Base-by-base conservation (phyloP, 2,113 vertebrate species). In the Ictidomys tridecemlineatus region DNA sequence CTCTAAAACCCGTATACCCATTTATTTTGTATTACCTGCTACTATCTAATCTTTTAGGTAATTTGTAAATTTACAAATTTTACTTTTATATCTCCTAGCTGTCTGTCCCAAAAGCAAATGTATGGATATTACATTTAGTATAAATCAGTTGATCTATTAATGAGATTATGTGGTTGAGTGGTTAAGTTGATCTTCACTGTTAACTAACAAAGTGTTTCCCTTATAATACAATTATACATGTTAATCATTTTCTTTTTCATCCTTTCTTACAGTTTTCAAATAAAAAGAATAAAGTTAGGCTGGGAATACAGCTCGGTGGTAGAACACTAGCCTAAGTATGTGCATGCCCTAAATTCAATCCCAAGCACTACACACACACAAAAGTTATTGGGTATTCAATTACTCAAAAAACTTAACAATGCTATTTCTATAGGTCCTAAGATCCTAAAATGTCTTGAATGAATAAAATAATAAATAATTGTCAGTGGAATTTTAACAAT, bases 211-310 rank as follows among this genome's bases (percentile, higher is more conserved):
- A 30, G 14, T 96, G 61, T n/a, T 91, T 87, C 34, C 63, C 63
- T 61, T 42, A 53, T 85, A 51, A 37, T 37, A 72, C 73, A 20
- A 72, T 76, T 58, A 79, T 72, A 16, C 90, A 74, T 89, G 13
- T 65, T 70, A 67, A 79, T 56, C 8, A 51, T 65, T 65, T 69
- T 92, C 22, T 65, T 91, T 74, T 95, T 86, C 69, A 85, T 48
- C 48, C 63, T 94, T 89, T 92, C 37, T 94, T 91, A 88, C 0
- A 91, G 70, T 70, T 94, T 90, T 70, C n/a, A 91, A 96, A 74
- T 73, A 78, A 77, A 82, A 96, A 82, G 42, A 90, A 73, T 24
- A 69, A 32, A 86, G 56, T 58, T 58, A 58, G 61, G 61, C 24
- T 63, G 61, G 24, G 61, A 63, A 63, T 63, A 63, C 8, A 63